Percentiles rank a stretch among this genome's conserved stretches.
These are phyloP conservation scores for Castor canadensis DNA, from an alignment of 2,113 vertebrate genomes.

Conservation along the genomic window DNA sequence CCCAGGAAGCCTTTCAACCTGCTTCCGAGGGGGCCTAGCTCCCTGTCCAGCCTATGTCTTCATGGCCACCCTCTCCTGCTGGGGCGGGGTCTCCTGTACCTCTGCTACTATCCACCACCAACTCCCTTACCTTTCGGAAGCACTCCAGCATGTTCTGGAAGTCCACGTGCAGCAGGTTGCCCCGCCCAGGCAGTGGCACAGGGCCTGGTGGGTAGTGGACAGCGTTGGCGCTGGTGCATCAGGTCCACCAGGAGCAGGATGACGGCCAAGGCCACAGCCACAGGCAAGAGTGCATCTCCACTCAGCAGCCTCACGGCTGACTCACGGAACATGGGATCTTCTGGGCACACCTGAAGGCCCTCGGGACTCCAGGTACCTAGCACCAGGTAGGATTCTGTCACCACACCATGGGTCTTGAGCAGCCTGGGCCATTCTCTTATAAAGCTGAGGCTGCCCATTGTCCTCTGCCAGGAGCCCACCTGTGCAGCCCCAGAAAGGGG, in stretches of 20 bases:
- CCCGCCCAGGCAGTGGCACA: slow-evolving; percentile 67
- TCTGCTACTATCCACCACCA: background rate
- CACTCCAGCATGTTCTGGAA: background rate
- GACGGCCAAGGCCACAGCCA: slow-evolving; percentile 62
- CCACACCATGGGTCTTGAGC: fast-evolving
- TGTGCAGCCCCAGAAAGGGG: background rate
- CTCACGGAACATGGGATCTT: background rate
- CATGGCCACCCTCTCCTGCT: background rate
- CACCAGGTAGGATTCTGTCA: background rate
- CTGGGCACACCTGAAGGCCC: background rate
- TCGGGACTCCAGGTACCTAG: background rate
- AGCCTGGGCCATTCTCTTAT: background rate
- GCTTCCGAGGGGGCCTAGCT: background rate
- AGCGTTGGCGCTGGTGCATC: slow-evolving; percentile 69
- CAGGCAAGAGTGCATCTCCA: background rate
- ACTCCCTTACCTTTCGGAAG: background rate
- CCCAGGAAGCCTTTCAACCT: background rate
- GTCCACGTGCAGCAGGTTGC: slow-evolving; percentile 78
- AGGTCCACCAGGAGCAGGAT: slow-evolving; percentile 81
- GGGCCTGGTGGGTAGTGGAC: slow-evolving; percentile 77
- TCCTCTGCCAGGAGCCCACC: background rate
- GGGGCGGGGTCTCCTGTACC: background rate
- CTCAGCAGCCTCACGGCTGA: slow-evolving; percentile 55
- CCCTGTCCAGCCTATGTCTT: background rate
- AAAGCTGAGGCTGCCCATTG: background rate